Percentiles rank a stretch among this genome's conserved stretches.
Conservation (phyloP, 2,888 invertebrate species). For the Acleris cristana region DNA sequence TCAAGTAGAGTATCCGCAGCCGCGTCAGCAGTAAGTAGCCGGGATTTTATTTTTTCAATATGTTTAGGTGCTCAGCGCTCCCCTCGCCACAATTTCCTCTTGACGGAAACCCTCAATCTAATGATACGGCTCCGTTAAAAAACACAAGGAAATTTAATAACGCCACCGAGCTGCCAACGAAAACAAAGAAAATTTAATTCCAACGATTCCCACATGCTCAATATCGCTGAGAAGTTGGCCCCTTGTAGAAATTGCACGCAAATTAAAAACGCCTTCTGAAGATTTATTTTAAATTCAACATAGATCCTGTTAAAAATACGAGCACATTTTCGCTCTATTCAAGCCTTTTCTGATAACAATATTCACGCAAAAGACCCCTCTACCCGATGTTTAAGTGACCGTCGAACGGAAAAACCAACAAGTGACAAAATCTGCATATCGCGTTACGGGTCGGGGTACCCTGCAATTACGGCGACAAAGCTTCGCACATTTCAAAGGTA, state of each 20-base stretch:
- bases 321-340: slow-evolving; percentile 39
- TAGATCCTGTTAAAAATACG: slow-evolving; percentile 1
- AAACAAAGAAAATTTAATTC: slow-evolving; percentile 84
- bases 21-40: slow-evolving; percentile 67
- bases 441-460: slow-evolving; percentile 71
- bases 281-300: slow-evolving; percentile 27
- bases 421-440: slow-evolving; percentile 74
- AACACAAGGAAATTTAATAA: slow-evolving; percentile 85
- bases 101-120: slow-evolving; percentile 84
- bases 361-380: slow-evolving; percentile 6
- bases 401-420: slow-evolving; percentile 57
- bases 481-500: slow-evolving; percentile 83
- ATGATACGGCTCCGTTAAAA: slow-evolving; percentile 84
- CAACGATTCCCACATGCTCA: slow-evolving; percentile 82
- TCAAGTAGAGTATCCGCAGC: slow-evolving; percentile 59
- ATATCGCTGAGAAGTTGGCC: slow-evolving; percentile 75
- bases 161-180: slow-evolving; percentile 70
- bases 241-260: slow-evolving; percentile 56
- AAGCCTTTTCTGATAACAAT: slow-evolving; percentile 3
- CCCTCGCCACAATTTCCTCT: slow-evolving; percentile 82
- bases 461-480: slow-evolving; percentile 77
- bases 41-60: slow-evolving; percentile 83
- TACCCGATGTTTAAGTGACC: slow-evolving; percentile 33
- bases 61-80: slow-evolving; percentile 81
- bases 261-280: slow-evolving; percentile 58